phyloP scores from a whole-genome alignment of 2,797 vertebrate species.

The Pipistrellus pygmaeus region DNA sequence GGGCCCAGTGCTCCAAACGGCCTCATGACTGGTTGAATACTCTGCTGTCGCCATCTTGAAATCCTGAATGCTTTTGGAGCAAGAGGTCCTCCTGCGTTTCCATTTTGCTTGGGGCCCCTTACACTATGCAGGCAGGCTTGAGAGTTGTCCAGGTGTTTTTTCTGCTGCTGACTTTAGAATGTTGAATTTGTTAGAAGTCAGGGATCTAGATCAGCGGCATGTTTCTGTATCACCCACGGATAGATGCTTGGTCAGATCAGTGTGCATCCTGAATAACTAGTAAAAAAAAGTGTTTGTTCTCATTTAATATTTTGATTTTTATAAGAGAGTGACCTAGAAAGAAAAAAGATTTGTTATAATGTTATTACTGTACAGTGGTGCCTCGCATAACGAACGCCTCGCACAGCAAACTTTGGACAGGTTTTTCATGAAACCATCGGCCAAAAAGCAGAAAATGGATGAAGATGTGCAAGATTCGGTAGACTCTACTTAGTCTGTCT shows the following conservation, averaged over 20 bases:
- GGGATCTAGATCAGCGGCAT: conserved; percentile 47
- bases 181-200: conserved; percentile 47
- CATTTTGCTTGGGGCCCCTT: neutral
- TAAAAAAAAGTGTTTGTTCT: conserved; percentile 4
- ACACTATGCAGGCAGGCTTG: neutral
- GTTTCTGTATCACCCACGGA: conserved; percentile 18
- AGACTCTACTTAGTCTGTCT: too few relatives aligned
- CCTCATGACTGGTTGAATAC: neutral
- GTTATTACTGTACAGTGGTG: neutral
- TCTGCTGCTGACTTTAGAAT: conserved; percentile 56
- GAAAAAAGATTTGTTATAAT: neutral
- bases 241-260: conserved; percentile 35
- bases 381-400: too few relatives aligned
- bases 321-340: neutral
- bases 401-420: too few relatives aligned
- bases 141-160: conserved; percentile 9
- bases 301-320: conserved; percentile 56
- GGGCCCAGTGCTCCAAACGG: neutral
- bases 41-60: conserved; percentile 2
- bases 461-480: too few relatives aligned
- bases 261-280: conserved; percentile 29
- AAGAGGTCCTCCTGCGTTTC: neutral
- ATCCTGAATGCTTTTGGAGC: neutral
- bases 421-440: too few relatives aligned
- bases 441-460: too few relatives aligned